Evolutionary conservation across 2,888 invertebrate genomes (phyloP).

Genomic region (Abrostola tripartita): DNA sequence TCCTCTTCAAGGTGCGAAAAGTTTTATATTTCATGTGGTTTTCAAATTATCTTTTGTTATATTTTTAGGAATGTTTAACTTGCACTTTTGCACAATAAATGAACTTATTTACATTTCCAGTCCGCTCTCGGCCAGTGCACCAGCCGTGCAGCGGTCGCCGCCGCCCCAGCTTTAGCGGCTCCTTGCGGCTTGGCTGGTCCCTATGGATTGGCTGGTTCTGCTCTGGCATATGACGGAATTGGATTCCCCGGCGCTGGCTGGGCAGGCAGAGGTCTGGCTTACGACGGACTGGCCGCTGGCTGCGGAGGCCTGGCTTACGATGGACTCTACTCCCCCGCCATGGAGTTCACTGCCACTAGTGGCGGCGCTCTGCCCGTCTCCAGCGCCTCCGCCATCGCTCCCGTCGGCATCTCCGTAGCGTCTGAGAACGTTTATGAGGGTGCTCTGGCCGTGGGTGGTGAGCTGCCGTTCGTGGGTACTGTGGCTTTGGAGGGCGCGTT

Average conservation of each 20-base stretch:
- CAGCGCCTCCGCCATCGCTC: constrained; percentile 56
- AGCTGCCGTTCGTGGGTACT: constrained; percentile 69
- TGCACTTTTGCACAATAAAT: no score
- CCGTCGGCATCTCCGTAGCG: constrained; percentile 64
- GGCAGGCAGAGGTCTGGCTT: constrained; percentile 4
- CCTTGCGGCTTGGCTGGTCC: constrained; percentile 2
- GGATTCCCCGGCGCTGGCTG: constrained; percentile 7
- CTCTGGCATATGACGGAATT: constrained; percentile 11
- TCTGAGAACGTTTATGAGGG: constrained; percentile 71
- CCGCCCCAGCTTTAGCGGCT: constrained; percentile 8
- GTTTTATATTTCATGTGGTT: not conserved
- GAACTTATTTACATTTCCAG: constrained; percentile 4
- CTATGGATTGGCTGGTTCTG: not conserved
- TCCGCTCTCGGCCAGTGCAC: constrained; percentile 38
- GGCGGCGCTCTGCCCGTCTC: constrained; percentile 66
- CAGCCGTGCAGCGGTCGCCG: constrained; percentile 5
- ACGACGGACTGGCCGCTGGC: constrained; percentile 5
- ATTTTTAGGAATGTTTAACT: no score
- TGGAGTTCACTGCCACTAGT: constrained; percentile 59
- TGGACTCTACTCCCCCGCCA: constrained; percentile 26
- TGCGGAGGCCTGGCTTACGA: not conserved
- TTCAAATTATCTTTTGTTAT: not conserved
- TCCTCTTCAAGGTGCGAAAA: constrained; percentile 14
- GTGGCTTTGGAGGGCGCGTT: constrained; percentile 65
- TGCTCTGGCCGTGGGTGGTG: constrained; percentile 61